Conservation (phyloP, 2,888 invertebrate genomes). For the Litoditis marina region DNA sequence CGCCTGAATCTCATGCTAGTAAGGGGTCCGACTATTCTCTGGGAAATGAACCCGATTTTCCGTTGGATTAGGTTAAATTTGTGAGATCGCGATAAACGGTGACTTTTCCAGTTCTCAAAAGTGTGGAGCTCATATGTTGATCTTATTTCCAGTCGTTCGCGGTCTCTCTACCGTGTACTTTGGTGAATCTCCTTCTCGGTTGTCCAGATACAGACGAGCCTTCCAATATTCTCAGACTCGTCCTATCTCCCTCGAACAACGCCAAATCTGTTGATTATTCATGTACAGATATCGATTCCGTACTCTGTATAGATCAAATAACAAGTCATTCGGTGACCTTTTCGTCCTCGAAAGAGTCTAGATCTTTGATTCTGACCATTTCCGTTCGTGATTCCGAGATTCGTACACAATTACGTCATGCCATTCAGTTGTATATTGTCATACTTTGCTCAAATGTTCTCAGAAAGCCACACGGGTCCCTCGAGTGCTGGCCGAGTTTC, state of each 20-base stretch:
- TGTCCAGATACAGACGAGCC: constrained; percentile 15
- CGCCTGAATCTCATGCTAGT: no score
- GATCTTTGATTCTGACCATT: background rate
- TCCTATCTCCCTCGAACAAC: background rate
- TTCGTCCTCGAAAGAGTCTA: background rate
- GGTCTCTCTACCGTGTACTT: constrained; percentile 15
- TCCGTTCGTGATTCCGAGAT: background rate
- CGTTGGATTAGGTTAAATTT: no score
- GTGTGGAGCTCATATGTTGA: no score
- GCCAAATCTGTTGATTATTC: background rate
- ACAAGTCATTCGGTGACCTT: background rate
- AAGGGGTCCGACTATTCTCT: no score
- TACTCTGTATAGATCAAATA: no score
- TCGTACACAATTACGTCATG: constrained; percentile 1
- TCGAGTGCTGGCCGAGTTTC: no score
- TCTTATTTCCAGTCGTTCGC: constrained; percentile 13
- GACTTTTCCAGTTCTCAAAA: no score
- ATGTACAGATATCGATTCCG: background rate
- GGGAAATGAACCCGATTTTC: no score
- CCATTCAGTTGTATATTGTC: constrained; percentile 7
- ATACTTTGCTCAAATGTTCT: no score
- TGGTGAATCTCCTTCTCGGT: constrained; percentile 26
- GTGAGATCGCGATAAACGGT: no score
- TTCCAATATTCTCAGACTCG: background rate
- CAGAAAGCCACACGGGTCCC: no score